These are phyloP conservation scores for Xestia c-nigrum DNA, from an alignment of 2,888 invertebrate genomes.

Conservation along the genomic window DNA sequence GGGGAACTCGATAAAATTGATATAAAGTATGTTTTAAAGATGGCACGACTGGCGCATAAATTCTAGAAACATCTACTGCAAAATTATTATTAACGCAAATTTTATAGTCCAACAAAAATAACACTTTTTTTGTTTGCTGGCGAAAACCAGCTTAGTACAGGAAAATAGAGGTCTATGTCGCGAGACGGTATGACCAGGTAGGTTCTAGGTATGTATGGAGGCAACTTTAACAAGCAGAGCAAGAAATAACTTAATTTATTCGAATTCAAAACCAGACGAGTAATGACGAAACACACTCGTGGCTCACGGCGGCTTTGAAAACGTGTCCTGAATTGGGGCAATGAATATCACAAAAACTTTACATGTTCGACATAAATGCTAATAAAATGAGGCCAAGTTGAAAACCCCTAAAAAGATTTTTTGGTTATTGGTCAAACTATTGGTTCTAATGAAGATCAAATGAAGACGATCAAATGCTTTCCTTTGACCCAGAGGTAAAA, in stretches of 20 bases:
- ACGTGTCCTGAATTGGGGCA: constrained; percentile 8
- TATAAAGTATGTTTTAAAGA: constrained; percentile 58
- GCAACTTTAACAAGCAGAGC: neutral
- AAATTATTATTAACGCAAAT: constrained; percentile 10
- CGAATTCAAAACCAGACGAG: neutral
- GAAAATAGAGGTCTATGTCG: neutral
- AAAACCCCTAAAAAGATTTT: neutral
- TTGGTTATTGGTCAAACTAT: no score
- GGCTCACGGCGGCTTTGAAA: constrained; percentile 4
- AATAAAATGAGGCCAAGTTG: neutral
- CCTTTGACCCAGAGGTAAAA: neutral
- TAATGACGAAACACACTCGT: neutral
- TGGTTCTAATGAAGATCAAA: neutral
- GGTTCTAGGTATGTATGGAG: neutral
- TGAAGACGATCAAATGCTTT: neutral
- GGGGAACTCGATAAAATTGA: constrained; percentile 62
- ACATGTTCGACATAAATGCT: neutral
- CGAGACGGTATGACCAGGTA: neutral
- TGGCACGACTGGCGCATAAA: constrained; percentile 32
- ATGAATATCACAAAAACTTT: neutral
- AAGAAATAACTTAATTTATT: neutral
- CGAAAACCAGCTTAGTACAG: neutral
- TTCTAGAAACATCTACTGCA: neutral
- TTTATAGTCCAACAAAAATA: neutral
- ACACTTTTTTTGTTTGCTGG: neutral